Base-by-base conservation (phyloP, 2,888 invertebrate species). In the Troilus luridus region DNA sequence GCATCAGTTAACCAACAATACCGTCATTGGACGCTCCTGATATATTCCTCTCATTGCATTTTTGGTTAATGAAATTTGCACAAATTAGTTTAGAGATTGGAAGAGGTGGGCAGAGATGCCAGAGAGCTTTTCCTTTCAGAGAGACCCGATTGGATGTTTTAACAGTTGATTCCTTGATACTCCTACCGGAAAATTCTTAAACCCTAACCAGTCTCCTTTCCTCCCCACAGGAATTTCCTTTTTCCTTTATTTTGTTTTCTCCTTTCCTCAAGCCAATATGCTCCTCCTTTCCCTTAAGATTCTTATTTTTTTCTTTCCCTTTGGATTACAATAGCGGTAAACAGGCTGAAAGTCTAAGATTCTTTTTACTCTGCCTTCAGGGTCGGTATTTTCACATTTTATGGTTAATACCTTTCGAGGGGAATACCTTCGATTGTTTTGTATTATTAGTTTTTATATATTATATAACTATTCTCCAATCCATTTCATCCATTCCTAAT, bases 171-270 rank as follows among this genome's bases (percentile, higher is more conserved):
- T 41, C 72, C 72, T 77, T 77, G 72, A 77, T 41, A 41, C 72
- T 77, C 72, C 72, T 27, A 41, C 17, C 72, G 27, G 27, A 77
- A 77, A 77, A 77, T 77, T 77, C 72, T 77, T 77, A 77, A 77
- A 77, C 64, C 64, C 64, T 64, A 11, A 64, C 27, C 27, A 77
- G 72, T 27, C 72, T 77, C 19, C 72, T 41, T 41, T 41, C 41
- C 9, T 77, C 8, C 72, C 72, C 72, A 77, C 72, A 77, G 72
- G 72, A 77, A 77, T 77, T 77, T 77, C 72, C 72, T 77, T 77
- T 77, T 77, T 41, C 72, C 72, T 77, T 77, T 77, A 77, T 77
- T 77, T 77, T 77, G 72, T 77, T 77, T 77, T 77, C 72, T 77
- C 41, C 41, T 77, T 77, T 41, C 12, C 72, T 41, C 72, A 77